A percentile compares a stretch with the other conserved stretches of the same genome.
Conservation (phyloP, 1,140 invertebrate genomes). For the Euura saliciscinereae region DNA sequence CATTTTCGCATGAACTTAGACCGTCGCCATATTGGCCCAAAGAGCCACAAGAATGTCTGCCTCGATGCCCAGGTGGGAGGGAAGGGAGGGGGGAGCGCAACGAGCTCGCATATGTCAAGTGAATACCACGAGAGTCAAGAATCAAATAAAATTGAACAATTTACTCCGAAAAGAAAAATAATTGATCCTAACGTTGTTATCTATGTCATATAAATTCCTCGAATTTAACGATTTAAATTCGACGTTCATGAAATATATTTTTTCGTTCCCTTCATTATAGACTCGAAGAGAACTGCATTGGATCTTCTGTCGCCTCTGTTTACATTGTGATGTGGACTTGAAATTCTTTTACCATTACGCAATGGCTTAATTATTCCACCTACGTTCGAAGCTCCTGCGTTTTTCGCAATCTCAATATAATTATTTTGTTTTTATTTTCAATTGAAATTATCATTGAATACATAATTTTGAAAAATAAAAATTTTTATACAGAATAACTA, state of each 20-base stretch:
- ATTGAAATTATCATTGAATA: too few species aligned
- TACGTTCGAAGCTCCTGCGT: too few species aligned
- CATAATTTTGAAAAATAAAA: too few species aligned
- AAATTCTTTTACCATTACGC: background rate
- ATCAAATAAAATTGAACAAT: too few species aligned
- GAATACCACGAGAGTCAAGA: background rate
- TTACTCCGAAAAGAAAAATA: background rate
- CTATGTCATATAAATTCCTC: background rate
- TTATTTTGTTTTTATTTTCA: too few species aligned
- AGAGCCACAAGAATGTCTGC: constrained; percentile 13
- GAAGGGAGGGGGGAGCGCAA: background rate
- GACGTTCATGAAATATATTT: background rate
- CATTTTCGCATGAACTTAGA: constrained; percentile 10
- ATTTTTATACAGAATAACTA: too few species aligned
- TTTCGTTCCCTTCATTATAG: too few species aligned
- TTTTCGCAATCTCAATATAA: too few species aligned
- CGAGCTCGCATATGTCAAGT: background rate
- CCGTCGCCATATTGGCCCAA: constrained; percentile 10
- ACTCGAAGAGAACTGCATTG: background rate
- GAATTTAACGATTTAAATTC: background rate
- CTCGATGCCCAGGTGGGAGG: background rate
- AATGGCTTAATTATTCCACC: background rate
- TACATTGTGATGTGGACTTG: background rate
- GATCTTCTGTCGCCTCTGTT: background rate
- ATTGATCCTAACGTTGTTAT: background rate